Evolutionary conservation across 2,888 invertebrate species (phyloP).

Genomic region (Salticus scenicus): DNA sequence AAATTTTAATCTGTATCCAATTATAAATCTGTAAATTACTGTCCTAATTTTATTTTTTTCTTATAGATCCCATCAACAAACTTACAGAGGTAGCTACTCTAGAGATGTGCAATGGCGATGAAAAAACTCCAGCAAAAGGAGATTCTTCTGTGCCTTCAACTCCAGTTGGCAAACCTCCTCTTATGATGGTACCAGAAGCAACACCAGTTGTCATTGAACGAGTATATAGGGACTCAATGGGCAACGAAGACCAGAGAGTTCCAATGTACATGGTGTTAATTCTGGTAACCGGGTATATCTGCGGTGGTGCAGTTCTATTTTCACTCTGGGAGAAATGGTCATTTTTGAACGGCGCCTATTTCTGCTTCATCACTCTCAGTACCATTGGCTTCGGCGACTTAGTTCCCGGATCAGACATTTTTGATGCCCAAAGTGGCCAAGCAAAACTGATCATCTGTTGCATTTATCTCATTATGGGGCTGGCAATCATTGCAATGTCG

Average conservation of each 20-base stretch:
- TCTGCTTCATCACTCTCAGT: slow-evolving; percentile 88
- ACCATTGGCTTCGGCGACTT: slow-evolving; percentile 89
- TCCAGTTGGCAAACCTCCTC: slow-evolving; percentile 22
- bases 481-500: slow-evolving; percentile 88
- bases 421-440: slow-evolving; percentile 78
- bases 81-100: slow-evolving; percentile 39
- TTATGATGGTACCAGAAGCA: slow-evolving; percentile 23
- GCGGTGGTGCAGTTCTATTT: slow-evolving; percentile 85
- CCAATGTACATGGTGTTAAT: slow-evolving; percentile 82
- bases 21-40: too few relatives aligned
- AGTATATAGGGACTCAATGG: slow-evolving; percentile 32
- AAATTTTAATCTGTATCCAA: too few relatives aligned
- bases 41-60: too few relatives aligned
- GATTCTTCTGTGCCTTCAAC: slow-evolving; percentile 26
- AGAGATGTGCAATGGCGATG: slow-evolving; percentile 57
- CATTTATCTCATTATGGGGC: slow-evolving; percentile 85
- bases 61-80: slow-evolving; percentile 36
- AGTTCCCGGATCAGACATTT: slow-evolving; percentile 79
- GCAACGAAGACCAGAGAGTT: slow-evolving; percentile 76
- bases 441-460: slow-evolving; percentile 87
- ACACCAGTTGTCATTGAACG: slow-evolving; percentile 48
- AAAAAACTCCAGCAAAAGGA: slow-evolving; percentile 13
- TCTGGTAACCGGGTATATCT: slow-evolving; percentile 84
- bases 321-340: slow-evolving; percentile 88
- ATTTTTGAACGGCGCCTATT: slow-evolving; percentile 87